Evolutionary conservation across 2,113 vertebrate genomes (phyloP).

Genomic region (Acrocephalus kingi): DNA sequence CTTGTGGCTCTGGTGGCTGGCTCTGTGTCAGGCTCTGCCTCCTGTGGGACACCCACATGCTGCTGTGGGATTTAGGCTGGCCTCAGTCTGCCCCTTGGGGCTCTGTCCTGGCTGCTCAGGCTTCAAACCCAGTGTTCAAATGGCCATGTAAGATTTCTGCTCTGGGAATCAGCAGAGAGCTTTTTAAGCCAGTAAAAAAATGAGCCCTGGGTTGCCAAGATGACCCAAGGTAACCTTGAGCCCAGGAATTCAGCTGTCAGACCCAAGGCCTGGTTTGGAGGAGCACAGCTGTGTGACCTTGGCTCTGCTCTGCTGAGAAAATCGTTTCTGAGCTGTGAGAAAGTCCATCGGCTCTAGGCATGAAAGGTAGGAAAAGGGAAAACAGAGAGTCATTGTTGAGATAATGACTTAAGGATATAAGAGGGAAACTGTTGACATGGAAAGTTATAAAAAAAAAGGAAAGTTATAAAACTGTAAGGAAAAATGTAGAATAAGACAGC

Average conservation of each 20-base stretch:
- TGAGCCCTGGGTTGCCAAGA: slow-evolving; percentile 6
- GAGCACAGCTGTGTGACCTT: slow-evolving; percentile 51
- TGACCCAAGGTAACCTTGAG: slow-evolving; percentile 31
- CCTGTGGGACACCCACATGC: rapidly evolving
- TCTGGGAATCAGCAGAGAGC: neutral
- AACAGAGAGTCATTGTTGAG: neutral
- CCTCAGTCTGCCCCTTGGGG: neutral
- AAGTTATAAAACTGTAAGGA: neutral
- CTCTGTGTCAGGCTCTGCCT: neutral
- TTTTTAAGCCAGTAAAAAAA: neutral
- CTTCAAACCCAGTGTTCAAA: neutral
- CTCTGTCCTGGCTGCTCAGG: neutral
- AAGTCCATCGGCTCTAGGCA: neutral
- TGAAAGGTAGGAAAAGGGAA: neutral
- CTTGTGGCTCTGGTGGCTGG: neutral
- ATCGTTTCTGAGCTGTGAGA: slow-evolving; percentile 38
- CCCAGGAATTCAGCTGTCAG: neutral
- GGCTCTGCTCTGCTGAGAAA: slow-evolving; percentile 47
- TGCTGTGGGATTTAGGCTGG: neutral
- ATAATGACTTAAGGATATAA: neutral
- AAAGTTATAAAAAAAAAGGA: neutral
- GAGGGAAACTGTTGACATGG: neutral
- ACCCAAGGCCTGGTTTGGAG: neutral
- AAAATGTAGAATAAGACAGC: neutral
- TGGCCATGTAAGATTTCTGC: neutral